Evolutionary conservation across 1,140 invertebrate genomes (phyloP), one percentile per base, ranked within the genome.

Genomic region (Lysiphlebus fabarum): DNA sequence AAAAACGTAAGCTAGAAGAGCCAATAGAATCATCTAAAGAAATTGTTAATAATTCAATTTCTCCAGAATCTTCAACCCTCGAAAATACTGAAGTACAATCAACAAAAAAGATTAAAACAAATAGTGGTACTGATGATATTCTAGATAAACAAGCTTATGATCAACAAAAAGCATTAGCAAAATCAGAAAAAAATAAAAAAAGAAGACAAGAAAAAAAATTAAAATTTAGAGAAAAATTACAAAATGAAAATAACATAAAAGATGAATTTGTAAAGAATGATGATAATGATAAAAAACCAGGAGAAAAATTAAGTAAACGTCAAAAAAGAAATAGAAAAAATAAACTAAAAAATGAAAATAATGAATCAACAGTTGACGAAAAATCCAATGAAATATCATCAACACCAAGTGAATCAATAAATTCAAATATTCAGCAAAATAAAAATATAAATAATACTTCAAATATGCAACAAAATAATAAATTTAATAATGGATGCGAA

Each of bases 301-400:
- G 67, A 64, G 37, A 51, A 9, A 45, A 65, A 64, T 58, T 69
- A 56, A 69, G 70, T 63, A 77, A 79, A 63, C 61, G 74, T 5
- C 69, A 76, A 54, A 70, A 79, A 61, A 62, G 73, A 17, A 76
- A 73, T 56, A 67, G 63, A 55, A 64, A 59, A 68, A 67, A 60
- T 69, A 71, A 53, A 70, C 71, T 47, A 64, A 61, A 43, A 40
- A 64, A 40, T 17, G 7, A 37, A 14, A 14, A 51, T 40, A 62
- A 49, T 4, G 38, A 43, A 7, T 48, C 48, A 2, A 44, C 44
- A 56, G 36, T 47, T 41, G 50, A 9, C 26, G 42, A 58, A 40
- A 45, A 59, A 40, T 14, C 66, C 11, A 48, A 45, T 14, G 50
- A 63, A 36, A 42, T 38, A 53, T 38, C 12, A 65, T 65, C 49